A percentile compares a stretch with the other conserved stretches of the same genome.
Evolutionary conservation across 2,113 vertebrate genomes (phyloP).

Genomic region (Ovibos moschatus): DNA sequence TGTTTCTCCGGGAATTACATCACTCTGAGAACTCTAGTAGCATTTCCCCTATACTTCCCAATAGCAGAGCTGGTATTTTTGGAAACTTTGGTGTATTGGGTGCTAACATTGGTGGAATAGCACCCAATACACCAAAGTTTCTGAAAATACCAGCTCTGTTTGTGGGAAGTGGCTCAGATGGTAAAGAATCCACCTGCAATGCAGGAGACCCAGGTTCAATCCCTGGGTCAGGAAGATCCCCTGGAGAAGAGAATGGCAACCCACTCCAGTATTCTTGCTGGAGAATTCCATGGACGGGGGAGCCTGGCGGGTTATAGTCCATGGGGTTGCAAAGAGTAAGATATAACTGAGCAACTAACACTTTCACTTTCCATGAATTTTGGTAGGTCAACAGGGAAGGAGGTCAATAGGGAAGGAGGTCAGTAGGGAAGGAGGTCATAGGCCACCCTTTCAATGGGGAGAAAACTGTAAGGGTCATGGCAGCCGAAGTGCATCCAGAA

Average conservation of each 20-base stretch:
- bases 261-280: neutral
- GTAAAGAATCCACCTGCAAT: neutral
- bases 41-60: accelerated
- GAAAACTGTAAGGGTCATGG: neutral
- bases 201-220: neutral
- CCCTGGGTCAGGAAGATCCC: neutral
- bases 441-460: neutral
- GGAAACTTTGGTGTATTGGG: accelerated
- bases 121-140: neutral
- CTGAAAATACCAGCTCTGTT: neutral
- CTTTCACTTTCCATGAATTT: neutral
- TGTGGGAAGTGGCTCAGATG: neutral
- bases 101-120: neutral
- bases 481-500: neutral
- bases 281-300: neutral
- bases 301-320: neutral
- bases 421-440: too few species aligned
- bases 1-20: neutral
- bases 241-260: neutral
- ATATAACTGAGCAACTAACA: neutral
- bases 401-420: neutral
- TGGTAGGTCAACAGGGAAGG: neutral
- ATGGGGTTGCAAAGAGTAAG: neutral
- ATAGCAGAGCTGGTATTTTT: neutral
- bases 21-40: neutral